These are phyloP conservation scores for Allygus modestus DNA, from an alignment of 2,888 invertebrate species.

Conservation along the genomic window DNA sequence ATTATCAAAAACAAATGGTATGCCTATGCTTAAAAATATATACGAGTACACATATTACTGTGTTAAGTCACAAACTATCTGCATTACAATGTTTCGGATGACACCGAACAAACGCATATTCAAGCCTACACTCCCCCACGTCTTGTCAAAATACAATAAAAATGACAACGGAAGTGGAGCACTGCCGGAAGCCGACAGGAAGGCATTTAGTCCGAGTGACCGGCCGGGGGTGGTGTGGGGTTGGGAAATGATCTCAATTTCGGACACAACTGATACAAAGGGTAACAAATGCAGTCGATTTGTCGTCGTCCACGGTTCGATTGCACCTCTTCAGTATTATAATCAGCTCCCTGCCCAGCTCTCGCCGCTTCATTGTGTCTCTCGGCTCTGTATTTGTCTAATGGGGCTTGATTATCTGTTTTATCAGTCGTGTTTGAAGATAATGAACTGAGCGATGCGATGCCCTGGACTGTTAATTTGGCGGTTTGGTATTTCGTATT, in stretches of 20 bases:
- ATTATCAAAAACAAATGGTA: too few species aligned
- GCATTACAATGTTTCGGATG: too few species aligned
- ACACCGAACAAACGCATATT: background rate
- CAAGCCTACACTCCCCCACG: background rate
- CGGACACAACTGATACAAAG: constrained; percentile 54
- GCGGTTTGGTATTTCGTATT: too few species aligned
- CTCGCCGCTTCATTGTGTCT: background rate
- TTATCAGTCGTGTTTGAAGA: too few species aligned
- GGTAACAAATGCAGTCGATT: constrained; percentile 44
- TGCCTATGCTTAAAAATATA: too few species aligned
- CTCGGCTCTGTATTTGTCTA: background rate
- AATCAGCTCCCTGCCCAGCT: background rate
- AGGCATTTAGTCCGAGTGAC: background rate
- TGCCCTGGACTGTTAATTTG: too few species aligned
- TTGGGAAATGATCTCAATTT: constrained; percentile 36
- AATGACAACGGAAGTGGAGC: constrained; percentile 4
- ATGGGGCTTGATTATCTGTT: background rate
- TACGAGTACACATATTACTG: too few species aligned
- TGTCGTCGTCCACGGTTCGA: constrained; percentile 27
- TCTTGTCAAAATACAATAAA: constrained; percentile 40
- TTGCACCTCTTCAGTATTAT: constrained; percentile 40
- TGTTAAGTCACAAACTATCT: too few species aligned
- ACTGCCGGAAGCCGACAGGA: constrained; percentile 26
- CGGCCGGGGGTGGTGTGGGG: constrained; percentile 19
- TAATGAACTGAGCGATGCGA: too few species aligned